phyloP scores from a whole-genome alignment of 2,113 vertebrate species.

The Plecotus auritus region DNA sequence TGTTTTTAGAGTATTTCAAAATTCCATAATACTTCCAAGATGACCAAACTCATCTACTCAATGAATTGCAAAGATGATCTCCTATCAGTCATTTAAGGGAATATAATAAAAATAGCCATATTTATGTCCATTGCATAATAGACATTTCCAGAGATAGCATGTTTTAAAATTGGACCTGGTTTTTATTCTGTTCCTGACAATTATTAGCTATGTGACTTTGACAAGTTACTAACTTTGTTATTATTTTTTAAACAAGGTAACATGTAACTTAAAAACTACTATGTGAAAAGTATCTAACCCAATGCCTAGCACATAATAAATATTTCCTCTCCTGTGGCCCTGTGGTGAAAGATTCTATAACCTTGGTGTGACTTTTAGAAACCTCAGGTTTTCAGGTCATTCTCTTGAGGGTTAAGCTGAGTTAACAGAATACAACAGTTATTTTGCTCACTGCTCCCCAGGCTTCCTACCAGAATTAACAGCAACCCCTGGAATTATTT shows the following conservation, averaged over 20 bases:
- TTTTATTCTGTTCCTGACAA: constrained; percentile 4
- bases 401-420: not conserved
- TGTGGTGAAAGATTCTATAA: not conserved
- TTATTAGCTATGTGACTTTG: constrained; percentile 26
- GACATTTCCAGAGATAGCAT: not conserved
- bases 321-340: not conserved
- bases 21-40: not conserved
- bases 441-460: not conserved
- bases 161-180: not conserved
- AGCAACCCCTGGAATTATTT: not conserved
- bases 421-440: not conserved
- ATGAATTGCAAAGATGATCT: not conserved
- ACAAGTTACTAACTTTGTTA: not conserved
- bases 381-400: not conserved
- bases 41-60: not conserved
- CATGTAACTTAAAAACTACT: not conserved
- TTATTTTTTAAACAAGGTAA: constrained; percentile 8
- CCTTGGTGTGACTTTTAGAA: not conserved
- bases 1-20: constrained; percentile 36
- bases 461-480: not conserved
- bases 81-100: not conserved
- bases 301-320: not conserved
- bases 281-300: not conserved
- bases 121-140: not conserved
- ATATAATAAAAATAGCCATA: not conserved